Evolutionary conservation across 2,113 vertebrate genomes (phyloP), one percentile per base, ranked within the genome.

Genomic region (Antigone vipio): DNA sequence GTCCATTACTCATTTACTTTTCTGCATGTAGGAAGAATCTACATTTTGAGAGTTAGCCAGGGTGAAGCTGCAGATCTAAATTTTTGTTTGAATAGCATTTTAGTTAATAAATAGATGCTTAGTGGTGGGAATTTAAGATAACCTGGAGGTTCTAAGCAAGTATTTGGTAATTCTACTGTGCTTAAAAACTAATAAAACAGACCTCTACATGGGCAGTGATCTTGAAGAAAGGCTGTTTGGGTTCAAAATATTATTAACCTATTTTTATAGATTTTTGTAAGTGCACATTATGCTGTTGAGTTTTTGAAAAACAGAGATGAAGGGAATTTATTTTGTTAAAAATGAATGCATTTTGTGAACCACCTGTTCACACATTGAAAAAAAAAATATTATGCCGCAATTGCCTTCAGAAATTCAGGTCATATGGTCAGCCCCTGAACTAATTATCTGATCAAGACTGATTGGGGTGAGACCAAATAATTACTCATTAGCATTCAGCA

Each of bases 381-480:
- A 88, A 35, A 92, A 72, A 87, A 56, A 32, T 66, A 94, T 81
- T 90, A 80, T 87, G 47, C 71, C 40, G 74, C 76, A 89, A 75
- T 95, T 96, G 76, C 73, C 32, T 93, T 66, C 66, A 86, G 55
- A 87, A 96, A 52, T 49, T 78, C 35, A 44, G 81, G 97, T 97
- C 94, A 84, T 93, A 79, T 56, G 77, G 87, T 96, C 79, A 58
- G 6, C 27, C 64, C 72, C 20, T 45, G 78, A 93, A 92, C 95
- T 96, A 89, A 97, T 97, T 92, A 93, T 90, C 92, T 78, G 74
- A 49, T 94, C 55, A 69, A 95, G 84, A 95, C 92, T 96, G 96
- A 96, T 97, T 96, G 93, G 75, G 75, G 53, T 94, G 92, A 97
- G 78, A 97, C 64, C 86, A 96, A 95, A 89, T 94, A 84, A 52